A percentile compares a stretch with the other conserved stretches of the same genome.
These are phyloP conservation scores for Lasioglossum pauxillum DNA, from an alignment of 2,888 invertebrate genomes.

Conservation along the genomic window DNA sequence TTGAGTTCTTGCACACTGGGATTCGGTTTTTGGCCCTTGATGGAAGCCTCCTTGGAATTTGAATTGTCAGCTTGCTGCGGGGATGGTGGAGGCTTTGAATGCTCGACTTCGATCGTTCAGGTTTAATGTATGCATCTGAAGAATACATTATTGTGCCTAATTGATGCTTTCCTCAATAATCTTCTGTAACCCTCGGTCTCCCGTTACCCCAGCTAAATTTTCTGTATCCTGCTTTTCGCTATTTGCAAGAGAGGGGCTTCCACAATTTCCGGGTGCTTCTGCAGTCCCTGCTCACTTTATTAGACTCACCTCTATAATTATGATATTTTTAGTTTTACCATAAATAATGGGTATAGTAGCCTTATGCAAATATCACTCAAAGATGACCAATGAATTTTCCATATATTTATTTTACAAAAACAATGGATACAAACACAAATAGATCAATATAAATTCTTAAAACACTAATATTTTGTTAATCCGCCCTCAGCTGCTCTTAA, in stretches of 20 bases:
- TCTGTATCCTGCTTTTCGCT: not conserved
- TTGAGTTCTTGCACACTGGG: not conserved
- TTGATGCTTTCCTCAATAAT: too few species aligned
- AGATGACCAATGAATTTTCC: too few species aligned
- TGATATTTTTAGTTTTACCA: too few species aligned
- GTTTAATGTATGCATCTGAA: not conserved
- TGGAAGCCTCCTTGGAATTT: not conserved
- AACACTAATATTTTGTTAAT: too few species aligned
- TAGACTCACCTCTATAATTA: too few species aligned
- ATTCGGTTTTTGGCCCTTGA: not conserved
- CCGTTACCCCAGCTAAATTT: not conserved
- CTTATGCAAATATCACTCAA: too few species aligned
- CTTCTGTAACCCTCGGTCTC: not conserved
- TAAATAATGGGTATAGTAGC: too few species aligned
- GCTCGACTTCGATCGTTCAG: not conserved
- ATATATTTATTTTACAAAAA: too few species aligned
- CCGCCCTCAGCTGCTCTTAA: too few species aligned
- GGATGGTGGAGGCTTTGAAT: not conserved
- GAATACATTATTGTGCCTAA: not conserved
- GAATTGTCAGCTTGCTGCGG: not conserved
- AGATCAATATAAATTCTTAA: too few species aligned
- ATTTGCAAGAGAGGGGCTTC: not conserved
- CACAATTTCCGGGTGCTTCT: not conserved
- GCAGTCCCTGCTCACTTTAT: too few species aligned
- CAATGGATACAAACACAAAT: too few species aligned